Conservation (phyloP, 2,888 invertebrate species). For the Drosophila macrospina region DNA sequence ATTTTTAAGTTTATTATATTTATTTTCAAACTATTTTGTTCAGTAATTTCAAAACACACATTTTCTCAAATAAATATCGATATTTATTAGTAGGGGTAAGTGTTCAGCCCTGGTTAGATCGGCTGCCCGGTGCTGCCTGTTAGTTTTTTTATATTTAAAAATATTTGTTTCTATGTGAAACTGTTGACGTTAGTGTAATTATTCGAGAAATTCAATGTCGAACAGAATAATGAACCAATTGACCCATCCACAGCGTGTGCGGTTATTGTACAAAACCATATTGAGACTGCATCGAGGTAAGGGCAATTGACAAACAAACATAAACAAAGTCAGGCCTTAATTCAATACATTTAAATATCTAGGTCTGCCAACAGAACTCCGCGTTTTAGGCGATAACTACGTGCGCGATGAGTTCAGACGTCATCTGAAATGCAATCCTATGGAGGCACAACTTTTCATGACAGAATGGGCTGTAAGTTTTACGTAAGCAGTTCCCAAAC, state of each 20-base stretch:
- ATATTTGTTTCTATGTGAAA: constrained; percentile 7
- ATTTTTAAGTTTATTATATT: background rate
- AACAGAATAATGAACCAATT: constrained; percentile 74
- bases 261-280: constrained; percentile 91
- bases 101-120: constrained; percentile 26
- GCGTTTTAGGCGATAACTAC: constrained; percentile 91
- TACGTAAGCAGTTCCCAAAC: constrained; percentile 44
- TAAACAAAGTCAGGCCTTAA: background rate
- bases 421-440: constrained; percentile 90
- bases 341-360: background rate
- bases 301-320: background rate
- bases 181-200: background rate
- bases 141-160: constrained; percentile 11
- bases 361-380: constrained; percentile 89
- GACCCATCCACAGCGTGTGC: constrained; percentile 88
- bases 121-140: constrained; percentile 10
- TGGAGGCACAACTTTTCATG: constrained; percentile 91
- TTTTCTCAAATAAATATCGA: constrained; percentile 15
- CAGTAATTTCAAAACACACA: background rate
- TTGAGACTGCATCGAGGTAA: constrained; percentile 90
- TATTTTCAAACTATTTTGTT: background rate
- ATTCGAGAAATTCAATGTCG: constrained; percentile 66
- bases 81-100: background rate
- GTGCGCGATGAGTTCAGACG: constrained; percentile 93
- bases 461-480: constrained; percentile 93